Evolutionary conservation across 2,888 invertebrate genomes (phyloP).

Genomic region (Autographa pulchrina): DNA sequence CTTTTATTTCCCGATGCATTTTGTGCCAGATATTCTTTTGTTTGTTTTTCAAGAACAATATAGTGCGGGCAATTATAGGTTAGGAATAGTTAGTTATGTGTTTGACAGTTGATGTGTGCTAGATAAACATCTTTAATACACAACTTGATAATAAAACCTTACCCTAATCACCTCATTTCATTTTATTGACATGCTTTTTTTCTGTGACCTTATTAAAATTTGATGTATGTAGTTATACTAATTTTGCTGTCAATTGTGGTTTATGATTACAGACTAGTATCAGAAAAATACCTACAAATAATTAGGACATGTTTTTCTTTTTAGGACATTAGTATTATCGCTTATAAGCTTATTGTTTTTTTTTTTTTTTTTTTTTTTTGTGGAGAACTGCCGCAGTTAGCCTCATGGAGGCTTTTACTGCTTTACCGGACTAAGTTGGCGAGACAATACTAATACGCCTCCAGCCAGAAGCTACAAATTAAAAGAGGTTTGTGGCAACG

Average conservation of each 20-base stretch:
- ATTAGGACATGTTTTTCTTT: neutral
- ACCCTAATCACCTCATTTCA: neutral
- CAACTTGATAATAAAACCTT: neutral
- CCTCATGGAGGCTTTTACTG: too few species aligned
- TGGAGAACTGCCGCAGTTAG: too few species aligned
- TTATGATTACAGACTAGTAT: neutral
- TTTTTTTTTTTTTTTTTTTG: too few species aligned
- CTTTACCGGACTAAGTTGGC: too few species aligned
- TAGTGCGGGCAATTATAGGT: neutral
- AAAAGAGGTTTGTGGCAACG: too few species aligned
- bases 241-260: neutral
- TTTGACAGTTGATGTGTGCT: neutral
- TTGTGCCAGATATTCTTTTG: neutral
- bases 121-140: neutral
- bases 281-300: neutral
- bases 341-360: too few species aligned
- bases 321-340: neutral
- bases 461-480: too few species aligned
- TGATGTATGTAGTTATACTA: neutral
- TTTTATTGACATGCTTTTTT: neutral
- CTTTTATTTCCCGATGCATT: conserved; percentile 22
- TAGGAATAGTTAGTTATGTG: neutral
- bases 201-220: neutral
- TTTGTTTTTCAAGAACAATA: neutral
- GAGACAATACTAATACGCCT: too few species aligned